Base-by-base conservation (phyloP, 2,888 invertebrate species). In the Archaeoteleia sp. region DNA sequence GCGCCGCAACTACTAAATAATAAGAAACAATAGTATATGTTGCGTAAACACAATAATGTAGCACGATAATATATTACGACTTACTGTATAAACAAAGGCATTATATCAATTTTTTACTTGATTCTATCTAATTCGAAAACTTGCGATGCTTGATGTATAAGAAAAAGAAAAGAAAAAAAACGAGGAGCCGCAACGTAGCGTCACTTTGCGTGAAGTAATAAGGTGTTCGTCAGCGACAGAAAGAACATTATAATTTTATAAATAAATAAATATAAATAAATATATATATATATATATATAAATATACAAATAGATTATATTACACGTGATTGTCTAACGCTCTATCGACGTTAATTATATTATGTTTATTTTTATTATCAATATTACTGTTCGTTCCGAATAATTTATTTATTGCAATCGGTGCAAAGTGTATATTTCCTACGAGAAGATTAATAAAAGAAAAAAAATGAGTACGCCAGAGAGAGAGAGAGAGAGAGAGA, bases 81-180 rank as follows among this genome's bases (percentile, higher is more conserved):
- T 77, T 78, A 81, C 67, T 81, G 81, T 80, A 81, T 81, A 82
- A 80, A 81, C 73, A 78, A 82, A 79, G 82, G 80, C 83, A 82
- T 83, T 83, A 84, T 71, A 74, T 72, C 71, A 77, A 74, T 71
- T 79, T 70, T 77, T 75, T 72, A 74, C 67, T 67, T n/a, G n/a
- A n/a, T 72, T 74, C 61, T 68, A 70, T 35, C 42, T 20, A 4
- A 71, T 51, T 54, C 30, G 51, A 66, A 45, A 66, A 51, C 46
- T 45, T 34, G 49, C 58, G 60, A 57, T 49, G 55, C 55, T 67
- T 66, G 34, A 42, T 20, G 39, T 61, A 27, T 15, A 42, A 60
- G 39, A 70, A 46, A 68, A 63, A 70, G 68, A 72, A 67, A 70
- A 35, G 67, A 77, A 74, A 71, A n/a, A n/a, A n/a, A n/a, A n/a